Evolutionary conservation across 2,888 invertebrate species (phyloP).

Genomic region (Microctonus aethiopoides): DNA sequence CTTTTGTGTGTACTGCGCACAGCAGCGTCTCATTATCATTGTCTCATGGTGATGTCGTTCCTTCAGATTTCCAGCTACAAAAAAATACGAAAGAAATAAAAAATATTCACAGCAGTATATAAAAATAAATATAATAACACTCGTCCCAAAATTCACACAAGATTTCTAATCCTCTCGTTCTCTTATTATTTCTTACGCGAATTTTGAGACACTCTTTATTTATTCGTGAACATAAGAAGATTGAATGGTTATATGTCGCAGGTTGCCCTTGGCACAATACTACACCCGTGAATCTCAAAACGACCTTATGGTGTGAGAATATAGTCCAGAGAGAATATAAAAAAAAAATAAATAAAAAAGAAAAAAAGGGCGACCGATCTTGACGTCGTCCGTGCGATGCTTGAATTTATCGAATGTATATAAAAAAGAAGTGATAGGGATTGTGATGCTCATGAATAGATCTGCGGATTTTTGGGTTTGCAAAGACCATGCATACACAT

Average conservation of each 20-base stretch:
- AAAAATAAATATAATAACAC: background rate
- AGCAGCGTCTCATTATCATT: conserved; percentile 41
- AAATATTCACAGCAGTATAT: background rate
- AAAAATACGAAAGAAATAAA: background rate
- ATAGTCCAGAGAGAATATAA: background rate
- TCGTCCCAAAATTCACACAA: no score
- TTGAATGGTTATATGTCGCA: no score
- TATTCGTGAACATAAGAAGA: background rate
- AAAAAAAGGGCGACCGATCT: conserved; percentile 5
- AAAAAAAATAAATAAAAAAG: background rate
- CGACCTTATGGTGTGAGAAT: background rate
- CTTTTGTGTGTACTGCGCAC: conserved; percentile 34
- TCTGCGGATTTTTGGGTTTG: conserved; percentile 54
- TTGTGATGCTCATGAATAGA: conserved; percentile 63
- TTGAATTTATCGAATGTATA: conserved; percentile 38
- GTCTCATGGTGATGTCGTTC: background rate
- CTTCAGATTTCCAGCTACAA: background rate
- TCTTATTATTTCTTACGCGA: no score
- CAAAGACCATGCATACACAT: background rate
- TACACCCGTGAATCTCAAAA: background rate
- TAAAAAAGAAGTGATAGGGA: conserved; percentile 51
- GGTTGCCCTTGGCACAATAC: background rate
- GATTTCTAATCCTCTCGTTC: no score
- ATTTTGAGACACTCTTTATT: background rate
- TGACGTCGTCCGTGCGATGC: conserved; percentile 13